A percentile compares a stretch with the other conserved stretches of the same genome.
These are phyloP conservation scores for Hirtodrosophila cameraria DNA, from an alignment of 2,888 invertebrate genomes.

Conservation along the genomic window DNA sequence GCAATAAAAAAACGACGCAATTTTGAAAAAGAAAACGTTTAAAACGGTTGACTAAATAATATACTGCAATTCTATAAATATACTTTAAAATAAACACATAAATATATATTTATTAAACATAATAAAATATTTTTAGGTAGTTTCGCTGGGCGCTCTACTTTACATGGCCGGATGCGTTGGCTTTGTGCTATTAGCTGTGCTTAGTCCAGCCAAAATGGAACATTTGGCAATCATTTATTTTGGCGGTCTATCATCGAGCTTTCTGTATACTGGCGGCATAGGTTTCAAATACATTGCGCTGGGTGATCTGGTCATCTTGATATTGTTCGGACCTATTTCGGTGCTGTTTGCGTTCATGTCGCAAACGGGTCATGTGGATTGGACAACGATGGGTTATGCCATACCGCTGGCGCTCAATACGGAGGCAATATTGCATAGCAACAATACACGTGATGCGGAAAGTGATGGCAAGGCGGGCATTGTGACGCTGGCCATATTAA, in stretches of 20 bases:
- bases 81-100: too few species aligned
- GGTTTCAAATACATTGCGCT: conserved; percentile 97
- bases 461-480: conserved; percentile 95
- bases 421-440: conserved; percentile 97
- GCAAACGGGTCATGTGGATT: conserved; percentile 95
- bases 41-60: too few species aligned
- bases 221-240: conserved; percentile 97
- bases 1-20: too few species aligned
- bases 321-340: conserved; percentile 97
- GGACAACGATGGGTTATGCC: conserved; percentile 96
- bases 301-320: conserved; percentile 95
- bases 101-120: not conserved
- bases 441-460: conserved; percentile 96
- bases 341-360: conserved; percentile 97
- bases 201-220: conserved; percentile 97
- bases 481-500: conserved; percentile 96
- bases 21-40: too few species aligned
- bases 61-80: too few species aligned
- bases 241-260: conserved; percentile 96
- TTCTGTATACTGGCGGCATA: conserved; percentile 98
- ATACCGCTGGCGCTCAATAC: conserved; percentile 96
- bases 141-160: conserved; percentile 93
- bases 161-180: conserved; percentile 94
- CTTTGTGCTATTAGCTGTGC: conserved; percentile 89
- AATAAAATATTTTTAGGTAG: conserved; percentile 87